Percentiles rank a stretch among this genome's conserved stretches.
Evolutionary conservation across 1,140 invertebrate genomes (phyloP).

Genomic region (Acyrthosiphon pisum): DNA sequence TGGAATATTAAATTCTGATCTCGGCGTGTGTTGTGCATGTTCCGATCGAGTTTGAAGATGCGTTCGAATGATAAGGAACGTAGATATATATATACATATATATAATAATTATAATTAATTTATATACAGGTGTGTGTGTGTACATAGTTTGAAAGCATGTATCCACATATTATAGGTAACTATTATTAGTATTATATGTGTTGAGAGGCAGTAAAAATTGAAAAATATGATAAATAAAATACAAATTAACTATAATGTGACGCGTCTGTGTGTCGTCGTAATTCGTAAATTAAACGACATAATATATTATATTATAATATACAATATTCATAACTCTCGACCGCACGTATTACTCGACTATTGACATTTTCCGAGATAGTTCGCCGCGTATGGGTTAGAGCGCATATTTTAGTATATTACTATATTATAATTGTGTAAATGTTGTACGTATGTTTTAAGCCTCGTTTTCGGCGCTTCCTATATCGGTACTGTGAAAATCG

Average conservation of each 20-base stretch:
- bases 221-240: not conserved
- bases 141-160: not conserved
- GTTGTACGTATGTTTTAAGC: not conserved
- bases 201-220: not conserved
- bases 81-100: not conserved
- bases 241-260: not conserved
- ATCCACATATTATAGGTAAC: not conserved
- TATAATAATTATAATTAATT: not conserved
- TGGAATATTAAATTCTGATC: not conserved
- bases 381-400: not conserved
- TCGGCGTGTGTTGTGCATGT: not conserved
- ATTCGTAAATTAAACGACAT: no score
- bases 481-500: not conserved
- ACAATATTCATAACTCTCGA: not conserved
- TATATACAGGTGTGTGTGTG: not conserved
- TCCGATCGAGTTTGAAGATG: not conserved
- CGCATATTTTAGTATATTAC: no score
- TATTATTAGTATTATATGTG: not conserved
- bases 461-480: not conserved
- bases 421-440: not conserved
- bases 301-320: not conserved
- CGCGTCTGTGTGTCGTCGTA: not conserved
- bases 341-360: not conserved
- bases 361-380: not conserved
- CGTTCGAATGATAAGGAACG: not conserved